Percentiles rank a stretch among this genome's conserved stretches.
phyloP scores from a whole-genome alignment of 2,888 invertebrate species.

The Bombylius discolor region DNA sequence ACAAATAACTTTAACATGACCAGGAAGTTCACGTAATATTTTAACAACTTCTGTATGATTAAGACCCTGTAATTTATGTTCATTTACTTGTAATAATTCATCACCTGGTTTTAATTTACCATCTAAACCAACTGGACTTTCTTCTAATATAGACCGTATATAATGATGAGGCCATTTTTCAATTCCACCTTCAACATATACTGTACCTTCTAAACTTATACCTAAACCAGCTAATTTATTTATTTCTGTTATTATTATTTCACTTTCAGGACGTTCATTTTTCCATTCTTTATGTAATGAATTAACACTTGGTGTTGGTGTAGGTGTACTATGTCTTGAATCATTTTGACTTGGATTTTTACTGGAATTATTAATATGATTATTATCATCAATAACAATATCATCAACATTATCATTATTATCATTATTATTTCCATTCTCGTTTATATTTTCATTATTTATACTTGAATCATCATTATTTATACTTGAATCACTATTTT shows the following conservation, averaged over 20 bases:
- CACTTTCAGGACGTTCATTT: conserved; percentile 63
- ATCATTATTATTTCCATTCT: neutral
- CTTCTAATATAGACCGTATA: conserved; percentile 87
- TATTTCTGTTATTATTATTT: conserved; percentile 85
- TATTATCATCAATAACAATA: conserved; percentile 2
- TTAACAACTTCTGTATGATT: conserved; percentile 95
- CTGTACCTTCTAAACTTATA: conserved; percentile 95
- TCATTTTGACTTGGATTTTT: conserved; percentile 28
- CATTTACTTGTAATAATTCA: conserved; percentile 93
- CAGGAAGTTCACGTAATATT: conserved; percentile 84
- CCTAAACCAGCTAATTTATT: conserved; percentile 89
- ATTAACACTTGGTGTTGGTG: conserved; percentile 49
- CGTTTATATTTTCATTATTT: conserved; percentile 2
- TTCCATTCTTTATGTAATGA: conserved; percentile 69
- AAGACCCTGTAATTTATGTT: conserved; percentile 77
- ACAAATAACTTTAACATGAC: conserved; percentile 82
- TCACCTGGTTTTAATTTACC: conserved; percentile 87
- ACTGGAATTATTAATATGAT: conserved; percentile 4
- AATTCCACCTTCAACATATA: conserved; percentile 92
- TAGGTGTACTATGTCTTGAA: conserved; percentile 27
- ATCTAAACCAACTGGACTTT: conserved; percentile 91
- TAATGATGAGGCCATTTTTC: conserved; percentile 98
- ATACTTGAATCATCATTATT: conserved; percentile 7
- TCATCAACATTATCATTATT: neutral
- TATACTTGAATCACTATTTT: conserved; percentile 3